Evolutionary conservation across 2,113 vertebrate genomes (phyloP).

Genomic region (Rhabdornis inornatus): DNA sequence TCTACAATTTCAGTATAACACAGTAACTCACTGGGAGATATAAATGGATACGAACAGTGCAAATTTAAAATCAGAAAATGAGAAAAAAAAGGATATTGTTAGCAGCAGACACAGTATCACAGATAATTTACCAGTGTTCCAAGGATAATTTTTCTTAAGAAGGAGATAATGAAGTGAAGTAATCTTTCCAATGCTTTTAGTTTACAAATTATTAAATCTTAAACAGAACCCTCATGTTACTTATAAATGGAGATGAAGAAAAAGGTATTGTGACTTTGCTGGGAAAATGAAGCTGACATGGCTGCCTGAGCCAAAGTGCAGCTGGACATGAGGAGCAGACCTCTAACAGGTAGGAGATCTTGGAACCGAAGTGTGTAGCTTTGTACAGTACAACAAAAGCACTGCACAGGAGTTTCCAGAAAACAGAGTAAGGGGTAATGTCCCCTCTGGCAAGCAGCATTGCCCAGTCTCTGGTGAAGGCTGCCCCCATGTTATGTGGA

Average conservation of each 20-base stretch:
- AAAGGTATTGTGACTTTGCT: background rate
- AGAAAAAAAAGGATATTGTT: background rate
- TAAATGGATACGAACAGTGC: background rate
- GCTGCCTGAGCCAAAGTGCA: background rate
- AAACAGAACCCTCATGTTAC: background rate
- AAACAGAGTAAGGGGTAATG: background rate
- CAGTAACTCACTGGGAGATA: background rate
- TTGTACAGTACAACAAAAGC: background rate
- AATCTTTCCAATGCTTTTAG: background rate
- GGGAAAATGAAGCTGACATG: background rate
- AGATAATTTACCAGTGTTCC: background rate
- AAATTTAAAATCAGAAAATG: background rate
- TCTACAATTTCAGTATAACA: background rate
- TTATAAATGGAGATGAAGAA: background rate
- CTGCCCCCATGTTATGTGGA: background rate
- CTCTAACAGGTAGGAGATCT: background rate
- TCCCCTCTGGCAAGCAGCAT: background rate
- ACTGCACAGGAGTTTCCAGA: background rate
- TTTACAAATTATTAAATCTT: background rate
- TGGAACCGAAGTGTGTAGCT: background rate
- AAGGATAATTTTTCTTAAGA: background rate
- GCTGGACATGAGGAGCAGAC: background rate
- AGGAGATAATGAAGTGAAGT: background rate
- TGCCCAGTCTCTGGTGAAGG: background rate
- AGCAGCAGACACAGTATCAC: background rate